Conservation (phyloP, 2,797 vertebrate species). For the Acestrorhynchus altus region DNA sequence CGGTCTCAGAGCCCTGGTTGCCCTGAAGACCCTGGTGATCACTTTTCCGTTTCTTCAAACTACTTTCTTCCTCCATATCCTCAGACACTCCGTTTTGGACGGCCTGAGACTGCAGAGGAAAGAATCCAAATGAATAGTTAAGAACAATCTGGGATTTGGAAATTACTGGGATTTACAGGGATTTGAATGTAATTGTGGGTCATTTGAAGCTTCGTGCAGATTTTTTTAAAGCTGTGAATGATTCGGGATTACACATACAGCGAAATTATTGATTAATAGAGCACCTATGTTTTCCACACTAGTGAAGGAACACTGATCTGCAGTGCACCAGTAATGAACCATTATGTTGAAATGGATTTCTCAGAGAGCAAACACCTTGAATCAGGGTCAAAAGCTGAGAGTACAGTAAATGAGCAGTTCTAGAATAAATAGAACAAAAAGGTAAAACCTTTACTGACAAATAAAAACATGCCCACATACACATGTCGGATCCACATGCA, state of each 20-base stretch:
- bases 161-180: conserved; percentile 46
- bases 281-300: not conserved
- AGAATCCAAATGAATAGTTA: conserved; percentile 33
- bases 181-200: not conserved
- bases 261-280: not conserved
- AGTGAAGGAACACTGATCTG: not conserved
- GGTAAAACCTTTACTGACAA: no score
- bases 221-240: conserved; percentile 1
- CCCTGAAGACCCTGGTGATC: conserved; percentile 86
- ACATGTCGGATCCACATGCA: no score
- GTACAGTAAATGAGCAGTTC: not conserved
- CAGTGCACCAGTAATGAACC: not conserved
- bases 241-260: not conserved
- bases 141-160: conserved; percentile 41
- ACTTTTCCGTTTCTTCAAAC: conserved; percentile 93
- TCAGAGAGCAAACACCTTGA: not conserved
- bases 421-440: not conserved
- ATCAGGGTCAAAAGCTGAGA: not conserved
- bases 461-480: no score
- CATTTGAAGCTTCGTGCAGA: not conserved
- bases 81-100: conserved; percentile 90
- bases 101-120: conserved; percentile 77
- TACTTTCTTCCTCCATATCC: conserved; percentile 96
- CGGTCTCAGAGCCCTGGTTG: conserved; percentile 81
- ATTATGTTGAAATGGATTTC: not conserved